Evolutionary conservation across 2,113 vertebrate genomes (phyloP).

Genomic region (Tetrax tetrax): DNA sequence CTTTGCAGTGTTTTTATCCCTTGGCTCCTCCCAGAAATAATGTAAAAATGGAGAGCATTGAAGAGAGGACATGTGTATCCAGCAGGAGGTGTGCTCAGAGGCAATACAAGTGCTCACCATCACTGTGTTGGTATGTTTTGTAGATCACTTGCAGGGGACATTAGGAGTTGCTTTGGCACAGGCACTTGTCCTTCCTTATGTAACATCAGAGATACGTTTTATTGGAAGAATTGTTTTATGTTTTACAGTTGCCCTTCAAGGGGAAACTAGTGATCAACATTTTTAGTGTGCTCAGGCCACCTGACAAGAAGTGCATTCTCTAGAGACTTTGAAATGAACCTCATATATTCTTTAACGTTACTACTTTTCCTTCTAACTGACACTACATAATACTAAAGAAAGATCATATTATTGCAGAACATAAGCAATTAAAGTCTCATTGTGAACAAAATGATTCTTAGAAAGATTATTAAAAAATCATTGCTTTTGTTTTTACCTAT

Average conservation of each 20-base stretch:
- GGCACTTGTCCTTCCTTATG: not conserved
- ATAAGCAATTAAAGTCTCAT: not conserved
- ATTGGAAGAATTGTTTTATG: not conserved
- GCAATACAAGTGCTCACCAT: not conserved
- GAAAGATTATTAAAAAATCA: not conserved
- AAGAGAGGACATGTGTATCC: not conserved
- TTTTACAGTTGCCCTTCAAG: not conserved
- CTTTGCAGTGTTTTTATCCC: not conserved
- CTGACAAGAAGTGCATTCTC: not conserved
- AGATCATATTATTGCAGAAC: not conserved
- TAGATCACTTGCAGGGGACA: not conserved
- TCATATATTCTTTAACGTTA: not conserved
- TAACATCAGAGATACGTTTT: not conserved
- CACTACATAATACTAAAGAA: not conserved
- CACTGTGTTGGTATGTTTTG: not conserved
- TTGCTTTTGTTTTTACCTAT: constrained; percentile 5
- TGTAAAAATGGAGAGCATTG: not conserved
- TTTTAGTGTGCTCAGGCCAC: not conserved
- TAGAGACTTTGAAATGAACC: not conserved
- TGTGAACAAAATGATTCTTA: not conserved
- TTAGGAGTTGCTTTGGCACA: not conserved
- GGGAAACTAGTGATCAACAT: not conserved
- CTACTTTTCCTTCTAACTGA: not conserved
- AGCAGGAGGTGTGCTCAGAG: not conserved
- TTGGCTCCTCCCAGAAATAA: not conserved